Evolutionary conservation across 2,888 invertebrate genomes (phyloP).

Genomic region (Drosophila recens): DNA sequence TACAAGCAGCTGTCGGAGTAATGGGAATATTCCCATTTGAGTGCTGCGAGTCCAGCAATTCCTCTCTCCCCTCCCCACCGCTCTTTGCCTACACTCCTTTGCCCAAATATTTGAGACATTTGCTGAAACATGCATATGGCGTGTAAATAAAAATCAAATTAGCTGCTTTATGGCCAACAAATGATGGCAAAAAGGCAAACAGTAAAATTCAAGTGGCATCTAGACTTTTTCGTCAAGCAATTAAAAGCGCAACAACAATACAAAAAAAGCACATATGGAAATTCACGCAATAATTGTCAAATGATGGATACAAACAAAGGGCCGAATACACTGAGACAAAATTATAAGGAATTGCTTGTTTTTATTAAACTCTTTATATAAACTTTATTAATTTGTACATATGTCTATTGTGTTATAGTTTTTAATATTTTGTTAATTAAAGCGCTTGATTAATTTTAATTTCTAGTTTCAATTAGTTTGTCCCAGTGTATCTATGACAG

Average conservation of each 20-base stretch:
- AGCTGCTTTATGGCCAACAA: constrained; percentile 42
- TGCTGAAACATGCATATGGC: constrained; percentile 37
- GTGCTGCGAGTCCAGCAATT: constrained; percentile 12
- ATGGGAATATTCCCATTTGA: constrained; percentile 31
- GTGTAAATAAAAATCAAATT: constrained; percentile 57
- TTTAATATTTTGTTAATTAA: not conserved
- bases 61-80: not conserved
- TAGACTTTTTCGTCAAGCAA: constrained; percentile 35
- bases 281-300: constrained; percentile 75
- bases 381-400: not conserved
- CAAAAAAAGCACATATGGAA: constrained; percentile 45
- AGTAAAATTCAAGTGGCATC: constrained; percentile 40
- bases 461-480: not conserved
- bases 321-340: constrained; percentile 34
- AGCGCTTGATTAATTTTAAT: not conserved
- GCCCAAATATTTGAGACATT: constrained; percentile 15
- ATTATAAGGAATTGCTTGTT: not conserved
- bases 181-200: constrained; percentile 45
- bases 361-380: not conserved
- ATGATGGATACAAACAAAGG: constrained; percentile 31
- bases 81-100: not conserved
- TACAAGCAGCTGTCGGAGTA: constrained; percentile 65
- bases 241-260: constrained; percentile 41
- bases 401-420: not conserved
- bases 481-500: constrained; percentile 22